Conservation (phyloP, 2,113 vertebrate genomes). For the Malurus alboscapulatus region DNA sequence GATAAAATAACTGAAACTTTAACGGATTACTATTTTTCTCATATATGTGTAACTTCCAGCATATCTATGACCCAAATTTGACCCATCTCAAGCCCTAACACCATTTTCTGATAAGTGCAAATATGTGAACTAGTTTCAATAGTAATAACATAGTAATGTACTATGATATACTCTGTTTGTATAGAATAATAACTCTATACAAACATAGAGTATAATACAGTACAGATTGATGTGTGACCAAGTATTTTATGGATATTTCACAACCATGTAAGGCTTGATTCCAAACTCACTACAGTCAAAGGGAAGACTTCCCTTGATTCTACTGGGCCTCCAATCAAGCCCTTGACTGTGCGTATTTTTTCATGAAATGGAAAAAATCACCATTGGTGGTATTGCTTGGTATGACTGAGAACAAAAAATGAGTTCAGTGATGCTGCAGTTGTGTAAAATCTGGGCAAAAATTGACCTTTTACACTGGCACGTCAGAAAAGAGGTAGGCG, state of each 20-base stretch:
- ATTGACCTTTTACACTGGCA: background rate
- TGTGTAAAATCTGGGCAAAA: background rate
- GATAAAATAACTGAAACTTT: background rate
- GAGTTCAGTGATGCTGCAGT: background rate
- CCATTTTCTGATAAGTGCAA: background rate
- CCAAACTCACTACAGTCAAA: background rate
- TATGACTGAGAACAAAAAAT: background rate
- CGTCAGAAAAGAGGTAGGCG: background rate
- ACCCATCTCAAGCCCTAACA: background rate
- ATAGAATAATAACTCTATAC: too few relatives aligned
- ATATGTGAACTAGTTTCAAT: background rate
- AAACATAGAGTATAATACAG: background rate
- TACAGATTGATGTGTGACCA: background rate
- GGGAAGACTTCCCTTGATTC: background rate
- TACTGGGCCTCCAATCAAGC: background rate
- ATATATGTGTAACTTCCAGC: background rate
- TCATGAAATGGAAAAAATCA: background rate
- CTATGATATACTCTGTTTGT: too few relatives aligned
- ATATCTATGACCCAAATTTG: rapidly evolving
- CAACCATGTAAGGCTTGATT: background rate
- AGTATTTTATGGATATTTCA: background rate
- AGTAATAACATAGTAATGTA: background rate
- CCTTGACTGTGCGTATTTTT: background rate
- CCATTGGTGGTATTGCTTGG: background rate
- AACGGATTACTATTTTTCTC: background rate